phyloP scores from a whole-genome alignment of 2,888 invertebrate genomes.

The Steromphala cineraria region DNA sequence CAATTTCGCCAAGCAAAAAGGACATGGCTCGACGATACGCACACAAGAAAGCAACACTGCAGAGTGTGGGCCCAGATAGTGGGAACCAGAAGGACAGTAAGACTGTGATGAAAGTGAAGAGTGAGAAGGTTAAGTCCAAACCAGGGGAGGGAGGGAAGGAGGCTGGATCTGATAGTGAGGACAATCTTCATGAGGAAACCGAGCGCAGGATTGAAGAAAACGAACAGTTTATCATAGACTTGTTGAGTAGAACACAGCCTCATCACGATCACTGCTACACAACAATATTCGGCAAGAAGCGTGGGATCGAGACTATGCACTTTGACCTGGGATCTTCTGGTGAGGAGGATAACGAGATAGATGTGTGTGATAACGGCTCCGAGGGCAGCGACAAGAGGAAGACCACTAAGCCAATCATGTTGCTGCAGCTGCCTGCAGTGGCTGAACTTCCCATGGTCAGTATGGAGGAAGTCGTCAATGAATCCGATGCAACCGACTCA shows the following conservation, averaged over 20 bases:
- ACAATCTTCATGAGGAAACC: conserved; percentile 50
- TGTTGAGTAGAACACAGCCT: conserved; percentile 58
- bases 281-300: conserved; percentile 63
- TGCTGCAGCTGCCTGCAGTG: conserved; percentile 41
- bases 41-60: conserved; percentile 16
- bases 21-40: conserved; percentile 23
- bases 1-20: conserved; percentile 20
- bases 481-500: neutral
- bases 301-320: conserved; percentile 42
- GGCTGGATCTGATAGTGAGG: conserved; percentile 34
- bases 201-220: conserved; percentile 59
- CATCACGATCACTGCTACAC: conserved; percentile 70
- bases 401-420: conserved; percentile 41
- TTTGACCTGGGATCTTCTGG: conserved; percentile 39
- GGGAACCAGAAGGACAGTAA: neutral
- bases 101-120: neutral
- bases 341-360: conserved; percentile 31
- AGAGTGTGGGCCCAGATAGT: neutral
- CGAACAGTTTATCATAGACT: conserved; percentile 63
- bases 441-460: conserved; percentile 54
- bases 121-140: conserved; percentile 1
- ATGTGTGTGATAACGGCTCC: conserved; percentile 15
- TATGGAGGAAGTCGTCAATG: conserved; percentile 49
- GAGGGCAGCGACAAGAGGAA: conserved; percentile 20
- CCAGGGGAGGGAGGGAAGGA: conserved; percentile 41